Conservation (phyloP, 2,113 vertebrate species). For the Numenius arquata region DNA sequence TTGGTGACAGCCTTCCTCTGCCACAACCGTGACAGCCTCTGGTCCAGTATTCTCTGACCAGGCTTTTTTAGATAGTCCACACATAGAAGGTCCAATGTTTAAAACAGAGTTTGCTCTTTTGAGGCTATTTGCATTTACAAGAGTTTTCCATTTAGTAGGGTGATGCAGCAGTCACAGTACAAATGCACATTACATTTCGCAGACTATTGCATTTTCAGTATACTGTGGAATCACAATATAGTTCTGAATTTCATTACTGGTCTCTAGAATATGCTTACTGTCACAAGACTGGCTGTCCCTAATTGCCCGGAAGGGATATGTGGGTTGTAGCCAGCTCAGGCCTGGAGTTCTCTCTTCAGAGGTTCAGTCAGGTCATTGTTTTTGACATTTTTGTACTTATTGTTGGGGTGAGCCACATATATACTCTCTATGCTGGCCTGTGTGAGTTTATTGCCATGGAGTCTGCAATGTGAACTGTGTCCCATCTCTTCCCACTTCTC, state of each 20-base stretch:
- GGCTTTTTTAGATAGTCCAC: not conserved
- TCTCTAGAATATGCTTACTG: not conserved
- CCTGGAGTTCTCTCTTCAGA: not conserved
- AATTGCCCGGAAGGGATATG: not conserved
- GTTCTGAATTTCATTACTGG: not conserved
- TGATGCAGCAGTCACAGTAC: not conserved
- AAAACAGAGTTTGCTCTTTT: not conserved
- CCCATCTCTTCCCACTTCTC: not conserved
- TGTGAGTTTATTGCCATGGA: not conserved
- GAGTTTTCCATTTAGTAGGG: not conserved
- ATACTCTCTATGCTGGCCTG: not conserved
- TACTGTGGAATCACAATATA: not conserved
- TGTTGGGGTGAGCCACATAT: not conserved
- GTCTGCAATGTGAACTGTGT: not conserved
- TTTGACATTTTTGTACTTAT: not conserved
- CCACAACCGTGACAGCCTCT: not conserved
- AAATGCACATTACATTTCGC: not conserved
- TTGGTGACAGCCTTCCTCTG: not conserved
- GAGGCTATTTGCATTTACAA: not conserved
- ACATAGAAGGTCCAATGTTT: not conserved
- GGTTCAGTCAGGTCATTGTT: not conserved
- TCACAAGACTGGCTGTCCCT: not conserved
- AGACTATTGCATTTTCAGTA: not conserved
- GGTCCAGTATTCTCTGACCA: not conserved
- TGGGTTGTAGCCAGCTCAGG: not conserved